Conservation (phyloP, 1,140 invertebrate genomes). For the Hetaerina americana region DNA sequence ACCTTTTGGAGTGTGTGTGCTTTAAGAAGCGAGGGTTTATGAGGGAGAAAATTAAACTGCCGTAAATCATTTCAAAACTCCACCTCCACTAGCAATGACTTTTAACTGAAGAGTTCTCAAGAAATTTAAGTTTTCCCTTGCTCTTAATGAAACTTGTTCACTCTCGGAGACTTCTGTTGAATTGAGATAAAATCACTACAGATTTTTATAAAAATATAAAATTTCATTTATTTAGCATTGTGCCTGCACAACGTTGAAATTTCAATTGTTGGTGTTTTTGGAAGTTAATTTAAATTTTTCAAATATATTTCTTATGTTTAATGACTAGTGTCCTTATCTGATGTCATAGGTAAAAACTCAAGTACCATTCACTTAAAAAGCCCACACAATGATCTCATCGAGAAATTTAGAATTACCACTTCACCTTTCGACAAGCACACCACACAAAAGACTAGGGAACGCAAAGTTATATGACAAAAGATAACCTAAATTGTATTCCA, state of each 20-base stretch:
- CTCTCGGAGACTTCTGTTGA: slow-evolving; percentile 2
- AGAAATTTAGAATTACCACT: neutral
- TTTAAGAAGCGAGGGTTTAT: slow-evolving; percentile 13
- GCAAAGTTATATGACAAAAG: neutral
- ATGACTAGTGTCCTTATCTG: neutral
- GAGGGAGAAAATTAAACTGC: slow-evolving; percentile 18
- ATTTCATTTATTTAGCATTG: slow-evolving; percentile 14
- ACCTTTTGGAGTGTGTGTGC: slow-evolving; percentile 3
- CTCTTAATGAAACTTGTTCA: neutral
- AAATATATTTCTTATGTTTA: neutral
- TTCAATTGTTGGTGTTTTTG: neutral
- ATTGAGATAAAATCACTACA: slow-evolving; percentile 8
- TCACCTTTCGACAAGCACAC: neutral
- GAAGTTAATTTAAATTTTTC: neutral
- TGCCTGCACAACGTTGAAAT: slow-evolving; percentile 11
- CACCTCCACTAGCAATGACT: slow-evolving; percentile 10
- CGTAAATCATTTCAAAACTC: slow-evolving; percentile 5
- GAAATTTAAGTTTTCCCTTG: neutral
- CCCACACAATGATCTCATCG: neutral
- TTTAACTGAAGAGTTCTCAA: slow-evolving; percentile 9
- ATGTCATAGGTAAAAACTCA: neutral
- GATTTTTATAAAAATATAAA: slow-evolving; percentile 16
- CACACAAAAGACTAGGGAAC: neutral
- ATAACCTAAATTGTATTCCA: neutral
- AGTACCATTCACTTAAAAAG: neutral